These are phyloP conservation scores for Uropsilus gracilis DNA, from an alignment of 2,113 vertebrate genomes.

Conservation along the genomic window DNA sequence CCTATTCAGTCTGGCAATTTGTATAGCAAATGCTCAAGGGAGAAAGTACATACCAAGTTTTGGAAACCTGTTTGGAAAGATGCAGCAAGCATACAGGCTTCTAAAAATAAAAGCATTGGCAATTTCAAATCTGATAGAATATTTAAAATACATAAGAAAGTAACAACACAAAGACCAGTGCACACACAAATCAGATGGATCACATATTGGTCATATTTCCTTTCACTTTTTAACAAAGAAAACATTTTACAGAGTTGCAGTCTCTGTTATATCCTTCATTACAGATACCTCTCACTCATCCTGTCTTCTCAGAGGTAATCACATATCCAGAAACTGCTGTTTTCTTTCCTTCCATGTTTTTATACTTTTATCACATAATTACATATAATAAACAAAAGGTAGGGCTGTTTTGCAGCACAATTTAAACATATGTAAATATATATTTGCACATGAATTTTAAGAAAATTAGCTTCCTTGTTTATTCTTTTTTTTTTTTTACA, in stretches of 20 bases:
- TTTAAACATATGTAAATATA: not conserved
- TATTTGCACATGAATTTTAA: not conserved
- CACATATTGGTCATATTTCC: not conserved
- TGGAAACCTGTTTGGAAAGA: constrained; percentile 18
- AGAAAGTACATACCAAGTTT: not conserved
- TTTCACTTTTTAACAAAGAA: not conserved
- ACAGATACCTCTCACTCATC: not conserved
- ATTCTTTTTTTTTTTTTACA: not conserved
- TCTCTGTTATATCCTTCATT: not conserved
- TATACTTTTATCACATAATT: not conserved
- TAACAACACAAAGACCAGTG: not conserved
- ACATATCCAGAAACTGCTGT: not conserved
- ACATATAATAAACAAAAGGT: not conserved
- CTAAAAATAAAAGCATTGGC: not conserved
- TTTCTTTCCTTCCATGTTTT: not conserved
- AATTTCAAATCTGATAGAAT: constrained; percentile 15
- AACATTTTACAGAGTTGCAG: not conserved
- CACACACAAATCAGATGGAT: not conserved
- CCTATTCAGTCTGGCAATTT: not conserved
- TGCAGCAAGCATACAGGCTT: not conserved
- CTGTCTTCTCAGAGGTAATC: not conserved
- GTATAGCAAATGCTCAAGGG: not conserved
- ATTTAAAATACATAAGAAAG: constrained; percentile 7
- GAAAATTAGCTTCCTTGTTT: constrained; percentile 4
- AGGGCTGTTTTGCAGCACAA: not conserved